Evolutionary conservation across 1,140 invertebrate species (phyloP).

Genomic region (Penaeus japonicus): DNA sequence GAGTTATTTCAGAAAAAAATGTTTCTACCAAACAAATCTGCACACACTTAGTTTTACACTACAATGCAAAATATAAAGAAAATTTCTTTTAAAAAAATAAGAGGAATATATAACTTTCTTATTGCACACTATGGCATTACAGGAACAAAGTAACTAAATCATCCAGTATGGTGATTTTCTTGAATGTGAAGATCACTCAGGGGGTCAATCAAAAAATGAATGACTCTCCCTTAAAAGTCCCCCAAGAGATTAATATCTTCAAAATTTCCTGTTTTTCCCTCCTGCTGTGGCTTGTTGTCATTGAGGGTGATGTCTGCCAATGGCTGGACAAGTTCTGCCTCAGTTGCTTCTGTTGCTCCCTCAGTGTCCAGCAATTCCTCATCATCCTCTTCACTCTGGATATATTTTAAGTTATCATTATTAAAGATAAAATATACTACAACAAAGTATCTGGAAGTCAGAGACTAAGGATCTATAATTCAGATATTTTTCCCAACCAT

Average conservation of each 20-base stretch:
- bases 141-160: not conserved
- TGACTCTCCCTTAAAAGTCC: not conserved
- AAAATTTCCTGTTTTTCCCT: not conserved
- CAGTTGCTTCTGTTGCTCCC: conserved; percentile 33
- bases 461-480: no score
- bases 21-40: no score
- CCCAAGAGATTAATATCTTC: not conserved
- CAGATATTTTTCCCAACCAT: no score
- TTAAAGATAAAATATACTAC: not conserved
- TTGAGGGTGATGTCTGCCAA: not conserved
- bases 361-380: conserved; percentile 26
- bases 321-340: conserved; percentile 60
- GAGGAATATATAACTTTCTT: no score
- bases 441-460: no score
- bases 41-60: no score
- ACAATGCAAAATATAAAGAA: no score
- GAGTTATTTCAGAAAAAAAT: no score
- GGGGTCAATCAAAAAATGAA: no score
- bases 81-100: no score
- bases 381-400: conserved; percentile 2
- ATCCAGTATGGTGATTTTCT: not conserved
- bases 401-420: not conserved
- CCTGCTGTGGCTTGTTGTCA: not conserved
- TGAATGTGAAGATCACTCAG: not conserved
- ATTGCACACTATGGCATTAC: no score